Evolutionary conservation across 92 coral and sea anemone genomes (phyloP), one percentile per base, ranked within the genome.

Genomic region (Siderastrea siderea): DNA sequence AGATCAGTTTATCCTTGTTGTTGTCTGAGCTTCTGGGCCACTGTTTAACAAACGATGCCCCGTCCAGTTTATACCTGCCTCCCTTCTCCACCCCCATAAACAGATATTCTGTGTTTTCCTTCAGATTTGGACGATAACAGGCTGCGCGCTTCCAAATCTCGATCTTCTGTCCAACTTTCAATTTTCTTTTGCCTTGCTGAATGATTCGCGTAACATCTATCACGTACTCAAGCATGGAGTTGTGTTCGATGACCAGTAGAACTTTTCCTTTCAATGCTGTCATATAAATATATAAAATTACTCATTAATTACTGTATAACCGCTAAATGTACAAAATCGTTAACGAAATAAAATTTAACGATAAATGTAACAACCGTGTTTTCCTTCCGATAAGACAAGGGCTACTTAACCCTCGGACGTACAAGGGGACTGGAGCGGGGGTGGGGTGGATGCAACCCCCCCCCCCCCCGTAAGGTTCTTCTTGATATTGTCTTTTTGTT

Each of bases 51-150:
- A 81, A 92, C 7, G 94, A 89, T 38, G 67, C 88, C 75, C 90
- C 74, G 49, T 94, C 95, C 71, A 96, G 80, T 19, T 74, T 19
- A 71, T 78, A 90, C 46, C 44, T 75, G 16, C 84, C 89, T 5
- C 90, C 86, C 51, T 88, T 93, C 67, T 92, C 96, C 49, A 85
- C 59, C 7, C 99, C 99, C 96, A 95, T 91, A 66, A 97, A 47
- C 55, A 97, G 86, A 54, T 92, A 94, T 0, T 85, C 81, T 50
- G 63, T 53, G n/a, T 82, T 72, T 55, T 86, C 78, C 61, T 79
- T 71, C 58, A 97, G 68, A 46, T 89, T 78, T 9, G 99, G 98
- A 47, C 95, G 89, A 7, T 76, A 69, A 52, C 99, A 97, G 13
- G 81, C 15, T 6, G 92, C 90, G 9, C 88, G 82, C 80, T 93